phyloP scores from a whole-genome alignment of 2,888 invertebrate genomes.

The Helleia helle region DNA sequence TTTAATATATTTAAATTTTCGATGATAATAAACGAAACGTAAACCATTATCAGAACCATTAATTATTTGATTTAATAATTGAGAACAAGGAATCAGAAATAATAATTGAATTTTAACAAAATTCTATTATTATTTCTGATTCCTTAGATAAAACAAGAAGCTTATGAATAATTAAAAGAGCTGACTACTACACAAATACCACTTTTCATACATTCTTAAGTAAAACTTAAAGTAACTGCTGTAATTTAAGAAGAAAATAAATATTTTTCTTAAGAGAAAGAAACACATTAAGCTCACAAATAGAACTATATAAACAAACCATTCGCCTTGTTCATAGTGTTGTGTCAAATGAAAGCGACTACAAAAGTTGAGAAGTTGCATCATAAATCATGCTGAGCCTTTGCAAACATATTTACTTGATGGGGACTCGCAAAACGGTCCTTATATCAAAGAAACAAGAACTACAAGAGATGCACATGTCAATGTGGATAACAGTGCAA shows the following conservation, averaged over 20 bases:
- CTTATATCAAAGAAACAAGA: conserved; percentile 20
- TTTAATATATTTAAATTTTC: too few species aligned
- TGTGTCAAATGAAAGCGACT: conserved; percentile 59
- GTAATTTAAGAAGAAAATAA: conserved; percentile 2
- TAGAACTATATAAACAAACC: conserved; percentile 30
- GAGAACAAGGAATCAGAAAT: too few species aligned
- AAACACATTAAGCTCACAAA: conserved; percentile 12
- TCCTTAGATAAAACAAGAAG: too few species aligned
- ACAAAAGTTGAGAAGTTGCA: conserved; percentile 56
- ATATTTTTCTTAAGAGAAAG: conserved; percentile 11
- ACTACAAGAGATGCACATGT: conserved; percentile 18
- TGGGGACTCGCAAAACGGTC: conserved; percentile 19
- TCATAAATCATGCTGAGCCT: conserved; percentile 49
- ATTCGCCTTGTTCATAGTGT: conserved; percentile 37
- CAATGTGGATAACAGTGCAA: conserved; percentile 27
- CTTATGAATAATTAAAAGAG: too few species aligned
- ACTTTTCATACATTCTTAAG: too few species aligned
- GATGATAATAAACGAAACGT: too few species aligned
- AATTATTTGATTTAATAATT: too few species aligned
- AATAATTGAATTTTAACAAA: too few species aligned
- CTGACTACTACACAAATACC: too few species aligned
- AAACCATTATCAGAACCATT: too few species aligned
- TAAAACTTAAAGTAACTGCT: too few species aligned
- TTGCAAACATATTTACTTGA: conserved; percentile 18
- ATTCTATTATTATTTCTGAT: too few species aligned